Base-by-base conservation (phyloP, 2,113 vertebrate species). In the Macquaria ambigua region DNA sequence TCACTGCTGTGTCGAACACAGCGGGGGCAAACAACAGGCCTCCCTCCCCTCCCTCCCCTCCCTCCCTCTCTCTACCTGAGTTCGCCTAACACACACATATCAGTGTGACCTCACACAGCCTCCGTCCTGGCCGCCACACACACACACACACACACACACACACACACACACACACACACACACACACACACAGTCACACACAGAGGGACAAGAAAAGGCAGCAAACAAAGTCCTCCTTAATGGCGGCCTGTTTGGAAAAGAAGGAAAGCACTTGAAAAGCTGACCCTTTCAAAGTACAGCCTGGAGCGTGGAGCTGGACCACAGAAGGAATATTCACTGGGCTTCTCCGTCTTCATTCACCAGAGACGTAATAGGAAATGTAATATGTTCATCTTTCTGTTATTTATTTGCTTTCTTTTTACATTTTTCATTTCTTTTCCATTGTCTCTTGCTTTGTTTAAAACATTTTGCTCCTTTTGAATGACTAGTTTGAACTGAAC, bases 221-320 rank as follows among this genome's bases (percentile, higher is more conserved):
- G 61, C 64, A 67, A 39, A 85, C 61, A 79, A 85, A 53, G 75
- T 25, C 77, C 46, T 64, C 41, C 50, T 67, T 89, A 88, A 88
- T 82, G 69, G 85, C 25, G 3, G 61, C 48, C 79, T 76, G 76
- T 66, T 83, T 82, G 55, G 8, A 58, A 75, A 84, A 80, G 39
- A 67, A 56, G 70, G 69, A 39, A 12, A 62, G 66, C 72, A 6
- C 66, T 88, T 87, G 21, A 85, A 90, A 56, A 74, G 58, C 55
- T 1, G 28, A 77, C 52, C 61, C 69, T 84, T 88, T 79, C 69
- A 89, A 86, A 93, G 87, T 77, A 50, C 62, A 81, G 90, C 93
- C 93, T 11, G 50, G 18, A 78, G 91, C 70, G 4, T 7, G 16
- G 66, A 83, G 79, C 72, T 20, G 73, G 85, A 80, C 79, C 39